Base-by-base conservation (phyloP, 2,888 invertebrate species). In the Nebria salina region DNA sequence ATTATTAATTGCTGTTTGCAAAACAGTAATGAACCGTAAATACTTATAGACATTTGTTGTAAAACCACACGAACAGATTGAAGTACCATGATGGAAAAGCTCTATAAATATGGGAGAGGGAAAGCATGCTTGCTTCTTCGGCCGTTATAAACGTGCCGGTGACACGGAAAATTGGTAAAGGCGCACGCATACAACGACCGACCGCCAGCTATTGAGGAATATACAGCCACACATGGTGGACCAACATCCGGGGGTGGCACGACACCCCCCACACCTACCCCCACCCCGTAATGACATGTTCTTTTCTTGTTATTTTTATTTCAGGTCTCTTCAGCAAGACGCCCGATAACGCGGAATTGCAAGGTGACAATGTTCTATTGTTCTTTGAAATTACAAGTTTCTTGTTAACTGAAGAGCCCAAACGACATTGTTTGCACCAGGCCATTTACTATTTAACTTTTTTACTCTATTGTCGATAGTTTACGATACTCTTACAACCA, bases 121-220 rank as follows among this genome's bases (percentile, higher is more conserved):
- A 54, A 25, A 68, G 11, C 20, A 26, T n/a, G 65, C 42, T 66
- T 26, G 6, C 66, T 64, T 72, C 65, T 65, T 73, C 72, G 78
- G 73, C 34, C 41, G 78, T 78, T 78, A 78, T 78, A 72, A 78
- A 78, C 73, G 78, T 41, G 41, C 64, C 78, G 73, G 72, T 78
- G 78, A 78, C 73, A 73, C 73, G 78, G 78, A 78, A 78, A 78
- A 78, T 78, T 78, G 78, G 64, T 73, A 78, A 78, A 78, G 70
- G 78, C 41, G 20, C 77, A 72, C 64, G 25, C 68, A 13, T 8
- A 54, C 54, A 54, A 54, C 54, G 34, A 54, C 13, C 54, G 54
- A 54, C 54, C 8, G 54, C 4, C 11, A 54, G 34, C 54, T 54
- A 54, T 54, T 54, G 54, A 54, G 8, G 54, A 54, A 13, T 54